Evolutionary conservation across 1,140 invertebrate genomes (phyloP), one percentile per base, ranked within the genome.

Genomic region (Phocides pigmalion): DNA sequence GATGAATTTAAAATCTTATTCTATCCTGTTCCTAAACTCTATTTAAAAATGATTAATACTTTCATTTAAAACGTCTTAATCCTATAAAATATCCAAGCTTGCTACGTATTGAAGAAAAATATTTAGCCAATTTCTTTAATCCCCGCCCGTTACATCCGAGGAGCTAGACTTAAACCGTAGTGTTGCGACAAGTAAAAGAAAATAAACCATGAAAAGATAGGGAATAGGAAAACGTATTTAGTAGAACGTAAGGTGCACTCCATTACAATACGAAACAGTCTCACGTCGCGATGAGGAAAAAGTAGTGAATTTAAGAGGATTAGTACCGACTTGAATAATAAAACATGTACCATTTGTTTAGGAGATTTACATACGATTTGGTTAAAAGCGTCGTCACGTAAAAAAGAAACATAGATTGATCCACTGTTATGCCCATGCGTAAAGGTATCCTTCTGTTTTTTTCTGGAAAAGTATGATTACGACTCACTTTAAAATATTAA

Each of bases 41-140:
- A n/a, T 32, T 32, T 11, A n/a, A 16, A 50, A 32, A 8, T 15
- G 47, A 32, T 32, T 50, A n/a, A n/a, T n/a, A 11, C 22, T 32
- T 32, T 50, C 22, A 22, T 50, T 47, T 25, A 20, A 47, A 47
- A 20, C 12, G 14, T 4, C 44, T 47, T 8, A 19, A 25, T 12
- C n/a, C n/a, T n/a, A n/a, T n/a, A n/a, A n/a, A n/a, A 20, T 25
- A 32, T 32, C 22, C 16, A 50, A 50, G 19, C 16, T 25, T 12
- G 25, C 16, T 32, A 19, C 12, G 20, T 47, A 39, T 39, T 62
- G 64, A 64, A 64, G 56, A 63, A 78, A 81, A 77, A 81, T 76
- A 76, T 81, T 79, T 76, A 79, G 72, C 66, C 73, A 76, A 74
- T 81, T 84, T 68, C 73, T 78, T 78, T 75, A 75, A 78, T 76